Base-by-base conservation (phyloP, 2,888 invertebrate genomes). In the Pammene aurita region DNA sequence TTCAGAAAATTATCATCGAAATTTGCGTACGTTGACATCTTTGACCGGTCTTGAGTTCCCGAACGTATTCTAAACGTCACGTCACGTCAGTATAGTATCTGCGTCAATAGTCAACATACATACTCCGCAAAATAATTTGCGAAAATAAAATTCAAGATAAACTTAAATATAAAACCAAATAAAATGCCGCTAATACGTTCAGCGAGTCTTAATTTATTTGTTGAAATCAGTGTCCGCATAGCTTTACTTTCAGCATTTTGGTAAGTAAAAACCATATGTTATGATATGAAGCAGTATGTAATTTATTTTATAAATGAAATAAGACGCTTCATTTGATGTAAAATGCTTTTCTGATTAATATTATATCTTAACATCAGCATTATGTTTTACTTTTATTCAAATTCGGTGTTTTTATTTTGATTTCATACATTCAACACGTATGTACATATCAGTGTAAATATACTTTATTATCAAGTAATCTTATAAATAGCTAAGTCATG, bases 161-260 rank as follows among this genome's bases (percentile, higher is more conserved):
- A 34, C 66, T 54, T 74, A 70, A 71, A 70, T 71, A 57, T 66
- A 65, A 68, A 71, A 72, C 61, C 62, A 57, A 54, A 58, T 58
- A 87, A 81, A 81, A 92, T 92, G 92, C 89, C 90, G 50, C 74
- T 92, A 73, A 86, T 91, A 76, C 88, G 92, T 74, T 89, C 92
- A 0, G 89, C 90, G 0, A 91, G 82, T 77, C 84, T 83, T 68
- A 91, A 87, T 80, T 80, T 93, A 78, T 85, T 93, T 70, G 77
- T 93, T 35, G 94, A 94, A 82, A 88, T 94, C 54, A 78, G 87
- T 35, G 80, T 94, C 64, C 88, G 94, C 0, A 86, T 94, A 9
- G 72, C 84, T 35, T 82, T 94, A 56, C 75, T 94, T 34, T 81
- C 92, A 13, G 77, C 89, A 26, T 94, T 94, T 78, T 91, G 93